These are phyloP conservation scores for Phyllostomus hastatus DNA, from an alignment of 2,113 vertebrate species.

Conservation along the genomic window DNA sequence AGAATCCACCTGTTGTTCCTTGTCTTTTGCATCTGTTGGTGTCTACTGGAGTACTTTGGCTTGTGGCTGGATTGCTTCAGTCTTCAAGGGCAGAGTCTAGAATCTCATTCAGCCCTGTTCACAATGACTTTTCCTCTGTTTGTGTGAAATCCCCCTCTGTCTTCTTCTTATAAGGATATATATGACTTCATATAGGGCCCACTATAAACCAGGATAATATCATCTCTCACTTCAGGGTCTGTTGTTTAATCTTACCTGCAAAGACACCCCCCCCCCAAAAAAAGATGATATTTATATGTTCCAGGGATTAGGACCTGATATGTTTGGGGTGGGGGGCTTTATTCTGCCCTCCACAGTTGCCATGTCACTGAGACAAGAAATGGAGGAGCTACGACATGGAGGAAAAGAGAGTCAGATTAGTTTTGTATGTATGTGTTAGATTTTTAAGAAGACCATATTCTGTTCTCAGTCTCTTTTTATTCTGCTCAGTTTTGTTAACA, in stretches of 20 bases:
- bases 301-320: background rate
- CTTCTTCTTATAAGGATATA: background rate
- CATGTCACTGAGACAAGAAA: background rate
- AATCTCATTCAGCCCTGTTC: background rate
- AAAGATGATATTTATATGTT: background rate
- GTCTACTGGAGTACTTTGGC: background rate
- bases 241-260: background rate
- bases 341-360: background rate
- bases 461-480: background rate
- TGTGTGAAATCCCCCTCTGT: background rate
- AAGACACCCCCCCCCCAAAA: background rate
- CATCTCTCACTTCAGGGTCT: background rate
- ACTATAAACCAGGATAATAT: background rate
- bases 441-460: background rate
- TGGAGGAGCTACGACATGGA: background rate
- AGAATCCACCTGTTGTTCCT: background rate
- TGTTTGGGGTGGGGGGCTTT: background rate
- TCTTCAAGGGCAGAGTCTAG: background rate
- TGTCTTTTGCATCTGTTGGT: background rate
- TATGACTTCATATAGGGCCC: background rate
- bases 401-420: background rate
- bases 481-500: background rate
- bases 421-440: background rate
- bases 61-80: background rate
- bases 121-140: accelerated